phyloP scores from a whole-genome alignment of 2,797 vertebrate species.

The Pseudotriccus pelzelni region DNA sequence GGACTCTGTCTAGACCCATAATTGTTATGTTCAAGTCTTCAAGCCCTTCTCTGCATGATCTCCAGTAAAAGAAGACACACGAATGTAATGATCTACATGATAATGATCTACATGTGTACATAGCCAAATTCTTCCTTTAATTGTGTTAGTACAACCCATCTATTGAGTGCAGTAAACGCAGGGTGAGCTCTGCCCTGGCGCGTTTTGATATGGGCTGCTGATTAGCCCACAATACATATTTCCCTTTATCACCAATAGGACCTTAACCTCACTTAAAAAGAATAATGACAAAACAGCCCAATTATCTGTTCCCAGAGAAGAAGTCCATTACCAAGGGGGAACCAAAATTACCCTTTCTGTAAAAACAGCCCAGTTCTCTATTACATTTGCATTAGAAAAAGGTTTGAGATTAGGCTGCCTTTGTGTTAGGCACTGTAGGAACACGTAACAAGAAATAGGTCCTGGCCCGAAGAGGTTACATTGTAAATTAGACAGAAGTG shows the following conservation, averaged over 20 bases:
- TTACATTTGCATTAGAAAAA: conserved; percentile 60
- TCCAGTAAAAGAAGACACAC: background rate
- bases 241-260: conserved; percentile 11
- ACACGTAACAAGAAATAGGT: conserved; percentile 4
- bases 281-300: conserved; percentile 58
- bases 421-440: conserved; percentile 30
- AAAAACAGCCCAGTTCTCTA: conserved; percentile 33
- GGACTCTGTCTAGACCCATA: conserved; percentile 13
- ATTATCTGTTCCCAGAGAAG: conserved; percentile 48
- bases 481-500: conserved; percentile 34
- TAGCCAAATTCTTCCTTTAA: background rate
- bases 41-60: background rate
- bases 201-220: conserved; percentile 27
- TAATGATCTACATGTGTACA: background rate
- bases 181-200: conserved; percentile 30
- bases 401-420: conserved; percentile 31
- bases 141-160: conserved; percentile 15
- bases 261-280: conserved; percentile 58
- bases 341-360: conserved; percentile 58
- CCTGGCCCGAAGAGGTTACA: conserved; percentile 38
- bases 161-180: conserved; percentile 6
- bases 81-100: background rate
- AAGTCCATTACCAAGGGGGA: conserved; percentile 30
- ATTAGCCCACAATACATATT: conserved; percentile 45
- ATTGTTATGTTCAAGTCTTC: conserved; percentile 18